Conservation (phyloP, 1,140 invertebrate genomes). For the Aphidius ervi region DNA sequence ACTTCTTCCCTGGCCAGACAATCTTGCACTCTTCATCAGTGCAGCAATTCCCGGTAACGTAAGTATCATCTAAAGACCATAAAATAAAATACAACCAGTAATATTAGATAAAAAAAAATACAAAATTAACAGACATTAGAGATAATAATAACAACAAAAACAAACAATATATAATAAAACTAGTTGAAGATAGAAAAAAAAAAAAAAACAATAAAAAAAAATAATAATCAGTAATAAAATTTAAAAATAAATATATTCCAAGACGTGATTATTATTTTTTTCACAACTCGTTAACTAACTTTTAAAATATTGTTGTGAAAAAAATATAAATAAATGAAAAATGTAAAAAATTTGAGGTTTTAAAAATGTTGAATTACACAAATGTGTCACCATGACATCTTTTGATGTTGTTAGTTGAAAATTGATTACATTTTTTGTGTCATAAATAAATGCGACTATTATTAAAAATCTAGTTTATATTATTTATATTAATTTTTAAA, state of each 20-base stretch:
- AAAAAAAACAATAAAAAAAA: too few species aligned
- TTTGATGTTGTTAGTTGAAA: slow-evolving; percentile 31
- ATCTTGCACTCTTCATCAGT: slow-evolving; percentile 82
- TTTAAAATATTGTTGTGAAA: too few species aligned
- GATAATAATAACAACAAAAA: too few species aligned
- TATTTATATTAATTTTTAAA: too few species aligned
- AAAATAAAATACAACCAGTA: not conserved
- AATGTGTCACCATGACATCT: slow-evolving; percentile 49
- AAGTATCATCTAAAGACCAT: slow-evolving; percentile 50
- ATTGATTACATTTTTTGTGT: not conserved
- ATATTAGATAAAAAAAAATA: too few species aligned
- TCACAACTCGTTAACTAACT: too few species aligned
- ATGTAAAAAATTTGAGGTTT: not conserved
- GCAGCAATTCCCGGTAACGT: slow-evolving; percentile 86
- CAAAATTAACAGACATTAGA: too few species aligned
- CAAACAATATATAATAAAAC: not conserved
- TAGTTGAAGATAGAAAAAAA: not conserved
- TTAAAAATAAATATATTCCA: too few species aligned
- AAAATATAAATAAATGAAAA: not conserved
- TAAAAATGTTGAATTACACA: slow-evolving; percentile 24
- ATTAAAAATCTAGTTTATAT: not conserved
- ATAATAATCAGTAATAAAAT: too few species aligned
- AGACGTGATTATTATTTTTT: too few species aligned
- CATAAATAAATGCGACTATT: not conserved
- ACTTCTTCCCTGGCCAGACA: slow-evolving; percentile 86